phyloP scores from a whole-genome alignment of 2,797 vertebrate species.

The Ctenopoma kingsleyae region DNA sequence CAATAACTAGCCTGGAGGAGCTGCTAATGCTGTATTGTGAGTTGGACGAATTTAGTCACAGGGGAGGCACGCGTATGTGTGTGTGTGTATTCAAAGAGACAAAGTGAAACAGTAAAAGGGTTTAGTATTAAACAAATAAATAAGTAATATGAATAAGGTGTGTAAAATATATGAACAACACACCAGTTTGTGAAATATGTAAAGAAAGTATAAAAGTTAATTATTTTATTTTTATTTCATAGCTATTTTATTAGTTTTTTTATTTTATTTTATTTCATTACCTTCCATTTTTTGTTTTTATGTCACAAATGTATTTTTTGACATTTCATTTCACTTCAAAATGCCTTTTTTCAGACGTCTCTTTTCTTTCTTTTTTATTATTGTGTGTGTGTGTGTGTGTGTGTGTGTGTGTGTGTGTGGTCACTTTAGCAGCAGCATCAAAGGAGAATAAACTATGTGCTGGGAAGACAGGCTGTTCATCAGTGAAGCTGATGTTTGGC shows the following conservation, averaged over 20 bases:
- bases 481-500: neutral
- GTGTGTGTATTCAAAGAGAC: slow-evolving; percentile 20
- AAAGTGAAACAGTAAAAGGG: neutral
- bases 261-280: too few species aligned
- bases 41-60: slow-evolving; percentile 28
- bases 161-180: neutral
- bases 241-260: too few species aligned
- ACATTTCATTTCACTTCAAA: too few species aligned
- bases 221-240: neutral
- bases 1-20: slow-evolving; percentile 52
- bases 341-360: too few species aligned
- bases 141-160: neutral
- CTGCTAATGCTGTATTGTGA: slow-evolving; percentile 42
- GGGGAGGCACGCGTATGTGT: neutral
- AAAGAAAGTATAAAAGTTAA: neutral
- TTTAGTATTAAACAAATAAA: neutral
- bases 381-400: too few species aligned
- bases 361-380: too few species aligned
- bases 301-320: too few species aligned
- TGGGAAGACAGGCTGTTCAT: neutral
- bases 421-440: too few species aligned
- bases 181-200: neutral
- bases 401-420: too few species aligned
- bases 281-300: too few species aligned
- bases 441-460: too few species aligned